Conservation (phyloP, 1,140 invertebrate species). For the Maniola jurtina region DNA sequence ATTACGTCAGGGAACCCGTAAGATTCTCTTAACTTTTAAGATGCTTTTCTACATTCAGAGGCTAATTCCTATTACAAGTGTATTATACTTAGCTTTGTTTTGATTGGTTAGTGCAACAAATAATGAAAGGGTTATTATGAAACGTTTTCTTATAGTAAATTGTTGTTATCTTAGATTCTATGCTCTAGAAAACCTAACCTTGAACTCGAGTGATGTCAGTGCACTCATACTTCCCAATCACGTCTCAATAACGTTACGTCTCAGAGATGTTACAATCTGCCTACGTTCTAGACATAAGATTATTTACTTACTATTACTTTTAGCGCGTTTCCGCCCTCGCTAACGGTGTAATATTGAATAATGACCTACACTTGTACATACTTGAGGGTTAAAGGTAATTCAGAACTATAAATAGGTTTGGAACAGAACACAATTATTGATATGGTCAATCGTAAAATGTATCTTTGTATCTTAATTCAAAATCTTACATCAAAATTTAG, state of each 20-base stretch:
- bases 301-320: background rate
- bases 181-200: conserved; percentile 9
- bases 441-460: no score
- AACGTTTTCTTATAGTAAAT: background rate
- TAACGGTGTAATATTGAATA: background rate
- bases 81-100: no score
- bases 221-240: conserved; percentile 11
- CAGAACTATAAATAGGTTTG: background rate
- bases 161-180: conserved; percentile 7
- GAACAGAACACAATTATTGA: background rate
- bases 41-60: no score
- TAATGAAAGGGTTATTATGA: background rate
- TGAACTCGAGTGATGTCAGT: conserved; percentile 7
- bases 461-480: no score
- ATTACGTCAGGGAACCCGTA: no score
- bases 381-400: background rate
- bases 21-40: no score
- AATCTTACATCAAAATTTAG: no score
- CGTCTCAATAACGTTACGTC: conserved; percentile 1
- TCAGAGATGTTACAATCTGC: background rate
- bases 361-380: background rate
- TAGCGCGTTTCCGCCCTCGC: background rate
- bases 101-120: background rate
- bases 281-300: conserved; percentile 9
- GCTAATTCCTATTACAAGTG: no score